A percentile compares a stretch with the other conserved stretches of the same genome.
Evolutionary conservation across 1,140 invertebrate species (phyloP).

Genomic region (Mycetomoellerius zeteki): DNA sequence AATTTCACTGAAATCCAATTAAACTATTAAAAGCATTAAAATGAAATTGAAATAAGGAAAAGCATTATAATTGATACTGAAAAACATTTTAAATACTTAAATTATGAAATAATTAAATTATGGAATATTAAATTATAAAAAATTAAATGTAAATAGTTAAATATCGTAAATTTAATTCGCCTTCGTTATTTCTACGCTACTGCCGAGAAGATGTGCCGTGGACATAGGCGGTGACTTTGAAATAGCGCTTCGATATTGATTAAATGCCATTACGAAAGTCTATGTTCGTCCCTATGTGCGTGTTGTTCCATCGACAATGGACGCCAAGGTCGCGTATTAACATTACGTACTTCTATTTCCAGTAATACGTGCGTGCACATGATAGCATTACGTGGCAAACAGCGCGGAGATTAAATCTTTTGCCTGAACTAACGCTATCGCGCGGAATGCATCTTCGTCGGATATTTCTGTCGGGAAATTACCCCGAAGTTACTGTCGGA

Average conservation of each 20-base stretch:
- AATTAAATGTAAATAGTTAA: not conserved
- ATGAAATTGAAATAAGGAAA: not conserved
- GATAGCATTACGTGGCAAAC: not conserved
- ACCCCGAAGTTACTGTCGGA: not conserved
- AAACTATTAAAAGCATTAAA: not conserved
- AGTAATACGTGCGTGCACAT: not conserved
- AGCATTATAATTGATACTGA: not conserved
- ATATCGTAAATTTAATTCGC: not conserved
- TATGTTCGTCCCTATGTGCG: slow-evolving; percentile 38
- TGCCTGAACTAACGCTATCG: not conserved
- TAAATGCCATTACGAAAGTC: slow-evolving; percentile 64
- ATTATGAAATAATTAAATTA: not conserved
- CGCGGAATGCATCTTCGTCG: slow-evolving; percentile 14
- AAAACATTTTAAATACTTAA: not conserved
- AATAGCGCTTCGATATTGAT: slow-evolving; percentile 70
- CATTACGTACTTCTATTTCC: slow-evolving; percentile 29
- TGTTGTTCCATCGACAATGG: not conserved
- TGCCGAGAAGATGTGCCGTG: not conserved
- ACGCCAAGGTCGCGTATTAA: slow-evolving; percentile 21
- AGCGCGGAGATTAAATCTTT: slow-evolving; percentile 18
- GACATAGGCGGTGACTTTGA: slow-evolving; percentile 62
- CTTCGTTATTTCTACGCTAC: not conserved
- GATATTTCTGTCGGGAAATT: slow-evolving; percentile 26
- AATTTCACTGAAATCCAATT: not conserved
- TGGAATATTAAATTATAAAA: not conserved